These are phyloP conservation scores for Cephalopholis sonnerati DNA, from an alignment of 2,113 vertebrate species.

Conservation along the genomic window DNA sequence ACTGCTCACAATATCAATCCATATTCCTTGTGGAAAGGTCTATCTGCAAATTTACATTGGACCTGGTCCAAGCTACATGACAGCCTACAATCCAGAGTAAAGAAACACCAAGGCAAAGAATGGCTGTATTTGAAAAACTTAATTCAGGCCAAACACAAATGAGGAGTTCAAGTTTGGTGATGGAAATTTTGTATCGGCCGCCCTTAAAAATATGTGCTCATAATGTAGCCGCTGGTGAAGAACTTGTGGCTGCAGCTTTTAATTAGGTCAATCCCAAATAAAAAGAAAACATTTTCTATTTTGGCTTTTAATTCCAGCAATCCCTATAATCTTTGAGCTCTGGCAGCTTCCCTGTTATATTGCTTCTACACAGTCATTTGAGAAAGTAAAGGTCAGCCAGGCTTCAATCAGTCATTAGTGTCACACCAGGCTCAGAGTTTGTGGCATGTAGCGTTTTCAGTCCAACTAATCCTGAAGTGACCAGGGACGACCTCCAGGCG, in stretches of 20 bases:
- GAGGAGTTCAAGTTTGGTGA: not conserved
- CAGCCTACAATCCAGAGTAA: not conserved
- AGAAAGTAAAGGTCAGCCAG: constrained; percentile 37
- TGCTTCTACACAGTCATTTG: not conserved
- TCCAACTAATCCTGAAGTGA: constrained; percentile 53
- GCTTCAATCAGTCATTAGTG: constrained; percentile 25
- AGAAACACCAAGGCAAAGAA: not conserved
- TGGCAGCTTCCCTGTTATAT: not conserved
- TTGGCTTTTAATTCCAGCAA: not conserved
- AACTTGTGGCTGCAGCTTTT: not conserved
- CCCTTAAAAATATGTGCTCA: not conserved
- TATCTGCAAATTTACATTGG: not conserved
- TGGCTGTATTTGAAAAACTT: not conserved
- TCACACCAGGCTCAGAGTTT: constrained; percentile 39
- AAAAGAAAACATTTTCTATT: not conserved
- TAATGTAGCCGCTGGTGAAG: not conserved
- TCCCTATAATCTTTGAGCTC: not conserved
- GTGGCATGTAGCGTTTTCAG: constrained; percentile 50
- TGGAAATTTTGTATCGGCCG: not conserved
- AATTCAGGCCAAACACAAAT: not conserved
- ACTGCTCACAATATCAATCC: not conserved
- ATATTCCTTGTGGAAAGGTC: not conserved
- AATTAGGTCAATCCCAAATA: not conserved
- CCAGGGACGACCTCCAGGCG: constrained; percentile 55
- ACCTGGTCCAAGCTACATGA: not conserved